phyloP scores from a whole-genome alignment of 1,140 invertebrate genomes.

The Phthorimaea operculella region DNA sequence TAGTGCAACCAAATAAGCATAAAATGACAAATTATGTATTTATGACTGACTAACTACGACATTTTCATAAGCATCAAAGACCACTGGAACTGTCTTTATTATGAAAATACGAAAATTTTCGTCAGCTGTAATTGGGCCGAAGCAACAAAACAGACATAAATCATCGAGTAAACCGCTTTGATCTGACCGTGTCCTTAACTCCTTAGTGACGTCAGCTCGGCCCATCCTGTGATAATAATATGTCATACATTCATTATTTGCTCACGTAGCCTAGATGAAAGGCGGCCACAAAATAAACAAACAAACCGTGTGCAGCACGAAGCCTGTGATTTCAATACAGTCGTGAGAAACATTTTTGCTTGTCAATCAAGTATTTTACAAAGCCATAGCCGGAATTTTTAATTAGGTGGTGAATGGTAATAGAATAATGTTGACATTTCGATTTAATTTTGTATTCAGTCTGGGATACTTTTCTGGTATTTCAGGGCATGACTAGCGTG shows the following conservation, averaged over 20 bases:
- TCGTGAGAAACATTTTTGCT: no score
- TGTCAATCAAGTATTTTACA: no score
- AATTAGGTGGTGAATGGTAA: no score
- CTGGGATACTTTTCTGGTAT: no score
- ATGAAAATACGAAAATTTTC: slow-evolving; percentile 56
- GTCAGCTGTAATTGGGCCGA: slow-evolving; percentile 44
- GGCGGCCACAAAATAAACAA: slow-evolving; percentile 60
- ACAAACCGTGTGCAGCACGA: slow-evolving; percentile 51
- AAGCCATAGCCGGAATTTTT: no score
- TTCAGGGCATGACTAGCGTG: no score
- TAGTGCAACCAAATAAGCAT: no score
- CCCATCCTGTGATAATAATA: slow-evolving; percentile 23
- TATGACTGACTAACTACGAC: no score
- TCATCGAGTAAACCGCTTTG: slow-evolving; percentile 47
- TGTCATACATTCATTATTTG: slow-evolving; percentile 60
- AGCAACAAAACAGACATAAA: slow-evolving; percentile 56
- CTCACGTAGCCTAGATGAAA: slow-evolving; percentile 60
- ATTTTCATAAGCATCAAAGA: slow-evolving; percentile 46
- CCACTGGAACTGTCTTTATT: slow-evolving; percentile 45
- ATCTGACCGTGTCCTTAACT: slow-evolving; percentile 53
- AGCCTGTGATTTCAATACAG: slow-evolving; percentile 22
- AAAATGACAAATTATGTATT: no score
- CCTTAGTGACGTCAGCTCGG: slow-evolving; percentile 48
- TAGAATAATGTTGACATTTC: no score
- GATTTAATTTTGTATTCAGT: no score